Evolutionary conservation across 2,888 invertebrate species (phyloP), one percentile per base, ranked within the genome.

Genomic region (Microchrysa polita): DNA sequence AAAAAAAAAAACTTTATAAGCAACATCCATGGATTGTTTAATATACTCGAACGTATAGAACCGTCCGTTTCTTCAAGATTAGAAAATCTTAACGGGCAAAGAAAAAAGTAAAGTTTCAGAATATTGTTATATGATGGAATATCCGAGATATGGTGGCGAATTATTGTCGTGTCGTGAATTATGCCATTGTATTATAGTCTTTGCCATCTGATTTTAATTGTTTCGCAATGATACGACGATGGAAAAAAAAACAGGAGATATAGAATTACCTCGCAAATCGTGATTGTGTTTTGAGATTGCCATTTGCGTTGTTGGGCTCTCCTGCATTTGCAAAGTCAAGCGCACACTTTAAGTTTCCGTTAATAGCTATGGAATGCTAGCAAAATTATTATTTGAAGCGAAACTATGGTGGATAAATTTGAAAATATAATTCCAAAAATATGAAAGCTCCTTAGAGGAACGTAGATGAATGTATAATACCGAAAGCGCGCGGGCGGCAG

Each of bases 111-210:
- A 20, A 27, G 16, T 5, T n/a, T 42, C 16, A 18, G 16, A 12
- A 40, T n/a, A n/a, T 18, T 40, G 55, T 69, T 55, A 69, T n/a
- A n/a, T 69, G 69, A 69, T 69, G 69, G 69, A 69, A 69, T 65
- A 65, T 34, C 18, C 14, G 40, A 69, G 69, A 69, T 69, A 69
- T 52, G 27, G 27, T 40, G 27, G 55, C 22, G 27, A 34, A 34
- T 34, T 34, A 34, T 34, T 7, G 27, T 69, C 34, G 14, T 69
- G 69, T 69, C 69, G 69, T 69, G 69, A 69, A 69, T 69, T 69
- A 69, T 69, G 69, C 69, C 57, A 69, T 55, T 14, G 10, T 40
- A 69, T 55, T 14, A 1, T 40, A 44, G 44, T 44, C 34, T 44
- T 27, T 44, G 65, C 69, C 69, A 53, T 67, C 23, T 55, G 69